Conservation (phyloP, 1,140 invertebrate species). For the Cydia splendana region DNA sequence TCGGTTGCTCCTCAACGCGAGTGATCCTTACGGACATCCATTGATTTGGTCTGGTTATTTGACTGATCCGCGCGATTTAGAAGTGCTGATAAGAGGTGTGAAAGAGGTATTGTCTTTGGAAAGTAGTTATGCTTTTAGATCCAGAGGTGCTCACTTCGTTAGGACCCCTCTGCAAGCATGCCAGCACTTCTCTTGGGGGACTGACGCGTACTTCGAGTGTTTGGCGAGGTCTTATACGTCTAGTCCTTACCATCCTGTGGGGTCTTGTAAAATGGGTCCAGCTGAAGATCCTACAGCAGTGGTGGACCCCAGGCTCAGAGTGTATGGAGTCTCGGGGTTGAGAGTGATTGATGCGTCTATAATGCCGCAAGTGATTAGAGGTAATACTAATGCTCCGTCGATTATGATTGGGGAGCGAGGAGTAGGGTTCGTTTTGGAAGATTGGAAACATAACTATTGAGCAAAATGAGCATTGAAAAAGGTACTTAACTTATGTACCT, state of each 20-base stretch:
- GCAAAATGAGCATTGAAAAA: too few species aligned
- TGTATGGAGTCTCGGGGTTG: not conserved
- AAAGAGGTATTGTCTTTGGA: conserved; percentile 74
- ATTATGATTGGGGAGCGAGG: not conserved
- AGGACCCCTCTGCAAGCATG: conserved; percentile 75
- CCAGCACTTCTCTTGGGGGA: not conserved
- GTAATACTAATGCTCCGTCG: not conserved
- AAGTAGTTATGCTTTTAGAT: conserved; percentile 76
- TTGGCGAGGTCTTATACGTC: conserved; percentile 11
- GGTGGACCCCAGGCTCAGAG: not conserved
- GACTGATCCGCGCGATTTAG: conserved; percentile 58
- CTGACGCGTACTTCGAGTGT: conserved; percentile 24
- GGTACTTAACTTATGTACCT: too few species aligned
- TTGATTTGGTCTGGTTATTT: conserved; percentile 82
- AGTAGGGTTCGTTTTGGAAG: not conserved
- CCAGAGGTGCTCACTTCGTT: conserved; percentile 76
- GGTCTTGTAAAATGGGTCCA: conserved; percentile 5
- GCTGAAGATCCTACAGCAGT: not conserved
- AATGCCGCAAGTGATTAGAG: not conserved
- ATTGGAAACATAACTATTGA: not conserved
- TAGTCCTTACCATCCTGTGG: not conserved
- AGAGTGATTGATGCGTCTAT: not conserved
- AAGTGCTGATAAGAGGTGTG: conserved; percentile 72
- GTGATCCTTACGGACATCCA: conserved; percentile 80
- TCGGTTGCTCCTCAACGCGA: conserved; percentile 64